Percentiles rank a stretch among this genome's conserved stretches.
Evolutionary conservation across 2,888 invertebrate genomes (phyloP).

Genomic region (Melangyna quadrimaculata): DNA sequence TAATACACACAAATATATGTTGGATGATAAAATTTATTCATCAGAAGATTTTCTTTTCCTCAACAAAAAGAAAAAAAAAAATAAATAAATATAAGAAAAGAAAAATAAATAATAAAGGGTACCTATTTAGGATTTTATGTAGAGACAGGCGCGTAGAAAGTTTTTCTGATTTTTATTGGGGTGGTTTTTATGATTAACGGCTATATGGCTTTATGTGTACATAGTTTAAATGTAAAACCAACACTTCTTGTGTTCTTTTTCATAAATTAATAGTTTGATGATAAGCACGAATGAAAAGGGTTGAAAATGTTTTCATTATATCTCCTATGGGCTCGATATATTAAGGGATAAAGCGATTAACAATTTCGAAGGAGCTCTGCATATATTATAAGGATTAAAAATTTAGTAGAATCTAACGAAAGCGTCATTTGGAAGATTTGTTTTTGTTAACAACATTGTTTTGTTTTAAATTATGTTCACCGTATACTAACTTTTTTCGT

Average conservation of each 20-base stretch:
- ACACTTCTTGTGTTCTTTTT: conserved; percentile 5
- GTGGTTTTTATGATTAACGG: conserved; percentile 21
- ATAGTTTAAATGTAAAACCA: conserved; percentile 4
- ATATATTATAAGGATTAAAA: conserved; percentile 11
- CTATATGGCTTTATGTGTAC: background rate
- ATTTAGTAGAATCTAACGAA: background rate
- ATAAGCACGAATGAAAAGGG: conserved; percentile 15
- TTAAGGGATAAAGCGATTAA: conserved; percentile 21
- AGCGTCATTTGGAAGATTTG: background rate
- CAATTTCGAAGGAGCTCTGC: conserved; percentile 5
- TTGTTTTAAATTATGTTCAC: background rate
- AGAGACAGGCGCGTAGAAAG: conserved; percentile 21
- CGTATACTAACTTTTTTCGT: background rate
- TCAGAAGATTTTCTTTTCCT: conserved; percentile 8
- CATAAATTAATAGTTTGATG: conserved; percentile 25
- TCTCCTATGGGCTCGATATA: conserved; percentile 11
- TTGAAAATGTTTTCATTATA: conserved; percentile 22
- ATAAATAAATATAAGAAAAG: too few relatives aligned
- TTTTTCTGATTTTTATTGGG: conserved; percentile 5
- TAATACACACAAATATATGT: background rate
- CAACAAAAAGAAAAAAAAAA: background rate
- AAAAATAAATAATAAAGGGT: conserved; percentile 1
- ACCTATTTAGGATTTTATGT: conserved; percentile 27
- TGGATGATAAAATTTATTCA: conserved; percentile 29
- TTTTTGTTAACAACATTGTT: background rate